Percentiles rank a stretch among this genome's conserved stretches.
phyloP scores from a whole-genome alignment of 1,140 invertebrate species.

The Brachionus angularis region DNA sequence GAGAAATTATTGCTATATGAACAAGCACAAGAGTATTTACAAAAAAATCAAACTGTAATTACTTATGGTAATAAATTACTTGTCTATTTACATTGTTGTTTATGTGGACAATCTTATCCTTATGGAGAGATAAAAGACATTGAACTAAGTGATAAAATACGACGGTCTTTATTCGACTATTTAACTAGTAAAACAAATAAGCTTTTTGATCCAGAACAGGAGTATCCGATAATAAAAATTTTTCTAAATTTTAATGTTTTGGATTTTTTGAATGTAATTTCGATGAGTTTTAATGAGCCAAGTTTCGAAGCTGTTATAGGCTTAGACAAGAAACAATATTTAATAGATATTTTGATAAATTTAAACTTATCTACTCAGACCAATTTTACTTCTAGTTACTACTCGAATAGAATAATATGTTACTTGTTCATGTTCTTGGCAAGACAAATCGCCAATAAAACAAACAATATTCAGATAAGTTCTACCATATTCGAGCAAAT shows the following conservation, averaged over 20 bases:
- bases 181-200: neutral
- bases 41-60: slow-evolving; percentile 47
- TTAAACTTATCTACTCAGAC: slow-evolving; percentile 48
- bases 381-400: too few relatives aligned
- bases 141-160: slow-evolving; percentile 63
- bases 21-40: neutral
- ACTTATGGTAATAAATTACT: slow-evolving; percentile 79
- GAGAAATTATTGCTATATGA: slow-evolving; percentile 48
- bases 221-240: slow-evolving; percentile 65
- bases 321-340: slow-evolving; percentile 33
- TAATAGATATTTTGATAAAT: slow-evolving; percentile 37
- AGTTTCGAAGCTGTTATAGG: slow-evolving; percentile 39
- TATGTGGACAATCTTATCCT: slow-evolving; percentile 84
- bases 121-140: slow-evolving; percentile 73
- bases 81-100: slow-evolving; percentile 80
- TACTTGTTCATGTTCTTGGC: slow-evolving; percentile 72
- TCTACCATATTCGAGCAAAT: slow-evolving; percentile 61
- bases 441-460: slow-evolving; percentile 64
- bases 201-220: slow-evolving; percentile 46
- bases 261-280: slow-evolving; percentile 82
- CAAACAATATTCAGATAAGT: slow-evolving; percentile 60
- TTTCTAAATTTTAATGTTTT: slow-evolving; percentile 78
- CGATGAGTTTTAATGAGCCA: slow-evolving; percentile 75
- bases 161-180: neutral
- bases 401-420: slow-evolving; percentile 59